A percentile compares a stretch with the other conserved stretches of the same genome.
Evolutionary conservation across 2,888 invertebrate genomes (phyloP).

Genomic region (Stratiomys singularior): DNA sequence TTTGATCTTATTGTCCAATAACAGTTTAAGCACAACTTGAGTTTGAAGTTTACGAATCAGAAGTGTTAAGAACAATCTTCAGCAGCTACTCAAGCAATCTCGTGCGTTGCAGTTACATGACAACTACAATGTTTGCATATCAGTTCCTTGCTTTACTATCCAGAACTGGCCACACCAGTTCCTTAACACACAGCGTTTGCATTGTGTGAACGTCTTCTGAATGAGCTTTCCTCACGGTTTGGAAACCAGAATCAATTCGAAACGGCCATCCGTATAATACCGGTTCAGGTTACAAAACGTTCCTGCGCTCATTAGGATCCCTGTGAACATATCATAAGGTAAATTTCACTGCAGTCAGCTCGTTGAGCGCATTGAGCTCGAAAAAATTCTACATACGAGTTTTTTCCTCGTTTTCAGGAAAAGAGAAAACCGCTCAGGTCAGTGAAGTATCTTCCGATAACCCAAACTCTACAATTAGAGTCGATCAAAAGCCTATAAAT

Average conservation of each 20-base stretch:
- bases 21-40: too few species aligned
- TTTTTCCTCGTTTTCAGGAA: neutral
- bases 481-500: slow-evolving; percentile 47
- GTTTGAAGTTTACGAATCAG: too few species aligned
- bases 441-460: slow-evolving; percentile 7
- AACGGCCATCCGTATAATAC: slow-evolving; percentile 41
- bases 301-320: slow-evolving; percentile 49
- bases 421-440: neutral
- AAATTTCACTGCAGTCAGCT: too few species aligned
- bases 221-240: slow-evolving; percentile 18
- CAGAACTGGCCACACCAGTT: neutral
- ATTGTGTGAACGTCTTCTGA: slow-evolving; percentile 7
- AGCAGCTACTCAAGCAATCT: too few species aligned
- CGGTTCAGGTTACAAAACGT: slow-evolving; percentile 11
- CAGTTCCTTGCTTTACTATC: neutral
- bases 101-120: too few species aligned
- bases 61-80: too few species aligned
- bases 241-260: slow-evolving; percentile 13
- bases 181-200: neutral
- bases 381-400: neutral
- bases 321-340: slow-evolving; percentile 6
- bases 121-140: too few species aligned
- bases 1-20: too few species aligned
- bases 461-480: slow-evolving; percentile 50
- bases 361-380: too few species aligned